Conservation (phyloP, 2,113 vertebrate genomes). For the Actenoides hombroni region DNA sequence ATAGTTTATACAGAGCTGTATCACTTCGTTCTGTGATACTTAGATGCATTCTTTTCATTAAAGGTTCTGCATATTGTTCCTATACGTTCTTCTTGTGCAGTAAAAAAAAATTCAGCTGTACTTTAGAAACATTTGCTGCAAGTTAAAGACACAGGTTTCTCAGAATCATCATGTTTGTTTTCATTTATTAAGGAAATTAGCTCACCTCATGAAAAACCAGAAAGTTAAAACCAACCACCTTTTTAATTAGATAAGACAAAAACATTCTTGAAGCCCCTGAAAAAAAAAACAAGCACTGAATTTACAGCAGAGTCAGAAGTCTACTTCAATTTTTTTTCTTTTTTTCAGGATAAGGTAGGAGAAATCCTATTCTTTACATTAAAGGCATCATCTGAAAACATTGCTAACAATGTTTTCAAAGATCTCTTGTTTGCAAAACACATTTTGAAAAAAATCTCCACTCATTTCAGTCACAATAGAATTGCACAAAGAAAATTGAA, state of each 20-base stretch:
- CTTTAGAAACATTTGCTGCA: neutral
- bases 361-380: too few relatives aligned
- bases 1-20: neutral
- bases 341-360: too few relatives aligned
- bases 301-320: too few relatives aligned
- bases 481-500: neutral
- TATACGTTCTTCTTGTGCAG: neutral
- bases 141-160: neutral
- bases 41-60: neutral
- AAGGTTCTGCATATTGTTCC: neutral
- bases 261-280: too few relatives aligned
- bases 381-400: too few relatives aligned
- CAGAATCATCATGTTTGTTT: too few relatives aligned
- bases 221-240: too few relatives aligned
- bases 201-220: too few relatives aligned
- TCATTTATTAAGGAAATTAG: too few relatives aligned
- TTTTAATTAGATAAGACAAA: too few relatives aligned
- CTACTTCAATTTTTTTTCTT: too few relatives aligned
- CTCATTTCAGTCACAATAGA: neutral
- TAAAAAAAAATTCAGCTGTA: neutral
- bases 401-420: neutral
- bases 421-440: neutral
- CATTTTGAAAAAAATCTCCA: neutral
- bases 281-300: too few relatives aligned
- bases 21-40: neutral